Evolutionary conservation across 1,140 invertebrate species (phyloP).

Genomic region (Cheumatopsyche charites): DNA sequence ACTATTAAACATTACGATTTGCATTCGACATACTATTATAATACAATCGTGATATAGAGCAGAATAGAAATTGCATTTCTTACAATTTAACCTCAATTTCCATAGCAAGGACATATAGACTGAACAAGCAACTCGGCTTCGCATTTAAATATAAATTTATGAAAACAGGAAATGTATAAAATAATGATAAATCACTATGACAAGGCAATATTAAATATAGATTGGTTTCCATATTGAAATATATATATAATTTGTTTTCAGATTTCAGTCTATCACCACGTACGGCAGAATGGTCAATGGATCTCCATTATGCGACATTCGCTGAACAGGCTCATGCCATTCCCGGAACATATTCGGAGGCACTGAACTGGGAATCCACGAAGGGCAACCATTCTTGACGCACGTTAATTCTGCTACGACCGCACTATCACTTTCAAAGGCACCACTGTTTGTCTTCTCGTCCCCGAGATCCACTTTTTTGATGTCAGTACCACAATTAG

Average conservation of each 20-base stretch:
- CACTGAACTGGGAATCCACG: slow-evolving; percentile 30
- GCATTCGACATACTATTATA: no score
- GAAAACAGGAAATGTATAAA: slow-evolving; percentile 29
- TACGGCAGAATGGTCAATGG: slow-evolving; percentile 86
- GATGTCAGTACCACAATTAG: slow-evolving; percentile 33
- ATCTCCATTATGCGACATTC: slow-evolving; percentile 71
- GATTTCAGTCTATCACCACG: slow-evolving; percentile 82
- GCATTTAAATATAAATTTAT: slow-evolving; percentile 14
- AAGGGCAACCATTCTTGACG: slow-evolving; percentile 52
- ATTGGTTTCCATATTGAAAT: slow-evolving; percentile 29
- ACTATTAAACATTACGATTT: no score
- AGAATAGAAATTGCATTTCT: no score
- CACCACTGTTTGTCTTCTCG: slow-evolving; percentile 24
- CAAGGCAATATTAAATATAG: slow-evolving; percentile 39
- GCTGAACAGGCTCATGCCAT: slow-evolving; percentile 80
- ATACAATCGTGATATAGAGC: no score
- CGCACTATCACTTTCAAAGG: slow-evolving; percentile 26
- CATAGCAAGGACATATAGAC: no score
- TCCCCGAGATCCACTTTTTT: slow-evolving; percentile 9
- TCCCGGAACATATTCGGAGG: slow-evolving; percentile 67
- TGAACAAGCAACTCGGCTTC: slow-evolving; percentile 10
- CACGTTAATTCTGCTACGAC: slow-evolving; percentile 39
- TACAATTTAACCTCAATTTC: no score
- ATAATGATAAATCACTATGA: slow-evolving; percentile 34
- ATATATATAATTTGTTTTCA: slow-evolving; percentile 17